These are phyloP conservation scores for Morbakka virulenta DNA, from an alignment of 30 jellyfish, hydroid and myxozoan species.

Conservation along the genomic window DNA sequence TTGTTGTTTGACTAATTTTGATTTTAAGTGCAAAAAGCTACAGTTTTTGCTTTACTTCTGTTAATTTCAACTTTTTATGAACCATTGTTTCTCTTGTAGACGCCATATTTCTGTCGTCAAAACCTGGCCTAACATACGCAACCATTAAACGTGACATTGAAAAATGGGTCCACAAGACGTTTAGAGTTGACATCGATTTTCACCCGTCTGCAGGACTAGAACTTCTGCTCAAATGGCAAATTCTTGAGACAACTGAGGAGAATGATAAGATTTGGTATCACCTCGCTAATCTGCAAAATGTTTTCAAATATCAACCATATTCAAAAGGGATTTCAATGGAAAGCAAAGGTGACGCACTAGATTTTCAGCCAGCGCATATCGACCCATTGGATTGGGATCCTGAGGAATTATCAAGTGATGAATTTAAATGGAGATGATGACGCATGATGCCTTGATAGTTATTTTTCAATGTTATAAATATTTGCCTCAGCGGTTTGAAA, in stretches of 20 bases:
- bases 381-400: background rate
- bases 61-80: too few species aligned
- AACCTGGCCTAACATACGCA: background rate
- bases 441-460: too few species aligned
- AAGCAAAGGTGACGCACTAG: background rate
- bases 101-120: too few species aligned
- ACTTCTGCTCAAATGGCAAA: background rate
- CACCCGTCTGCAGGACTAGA: background rate
- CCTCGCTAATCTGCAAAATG: background rate
- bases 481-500: too few species aligned
- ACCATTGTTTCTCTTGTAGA: too few species aligned
- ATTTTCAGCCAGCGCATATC: too few species aligned
- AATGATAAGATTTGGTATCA: background rate
- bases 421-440: background rate
- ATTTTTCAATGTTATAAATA: too few species aligned
- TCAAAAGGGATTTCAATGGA: background rate
- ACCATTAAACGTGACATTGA: background rate
- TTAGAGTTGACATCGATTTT: background rate
- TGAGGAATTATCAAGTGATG: background rate
- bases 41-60: too few species aligned
- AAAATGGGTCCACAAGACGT: background rate
- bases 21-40: too few species aligned
- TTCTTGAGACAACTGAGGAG: too few species aligned
- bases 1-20: too few species aligned
- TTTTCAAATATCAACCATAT: background rate